Evolutionary conservation across 2,888 invertebrate genomes (phyloP).

Genomic region (Drosophila subsilvestris): DNA sequence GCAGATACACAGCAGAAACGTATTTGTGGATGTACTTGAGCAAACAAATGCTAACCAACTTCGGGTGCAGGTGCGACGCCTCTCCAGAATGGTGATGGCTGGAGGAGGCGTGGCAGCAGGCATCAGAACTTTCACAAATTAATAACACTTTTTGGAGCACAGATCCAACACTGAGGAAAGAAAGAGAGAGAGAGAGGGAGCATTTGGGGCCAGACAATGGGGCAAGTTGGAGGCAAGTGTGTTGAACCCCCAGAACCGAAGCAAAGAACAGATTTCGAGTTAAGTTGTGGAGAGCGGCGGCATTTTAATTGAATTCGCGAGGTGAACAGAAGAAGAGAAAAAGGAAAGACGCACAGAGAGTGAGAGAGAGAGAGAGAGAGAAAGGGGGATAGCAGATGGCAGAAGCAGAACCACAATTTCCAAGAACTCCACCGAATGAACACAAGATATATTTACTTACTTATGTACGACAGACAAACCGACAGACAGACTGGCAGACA

Average conservation of each 20-base stretch:
- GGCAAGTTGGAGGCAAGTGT: neutral
- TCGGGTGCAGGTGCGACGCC: conserved; percentile 58
- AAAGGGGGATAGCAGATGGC: conserved; percentile 48
- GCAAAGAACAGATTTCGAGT: conserved; percentile 20
- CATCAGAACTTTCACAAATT: conserved; percentile 75
- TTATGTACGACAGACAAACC: conserved; percentile 27
- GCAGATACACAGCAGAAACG: conserved; percentile 52
- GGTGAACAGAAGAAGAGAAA: conserved; percentile 60
- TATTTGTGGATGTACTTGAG: conserved; percentile 53
- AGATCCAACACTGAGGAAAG: conserved; percentile 16
- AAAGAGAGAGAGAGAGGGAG: conserved; percentile 20
- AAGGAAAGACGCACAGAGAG: conserved; percentile 20
- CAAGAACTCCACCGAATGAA: conserved; percentile 60
- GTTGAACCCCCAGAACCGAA: conserved; percentile 35
- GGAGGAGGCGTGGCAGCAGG: conserved; percentile 59
- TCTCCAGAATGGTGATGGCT: neutral
- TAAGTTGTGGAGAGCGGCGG: conserved; percentile 60
- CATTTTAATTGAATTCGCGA: conserved; percentile 77
- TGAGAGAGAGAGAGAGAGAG: conserved; percentile 9
- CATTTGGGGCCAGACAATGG: conserved; percentile 21
- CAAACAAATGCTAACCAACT: conserved; percentile 23
- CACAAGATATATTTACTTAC: conserved; percentile 51
- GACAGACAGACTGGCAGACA: conserved; percentile 19
- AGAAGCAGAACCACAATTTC: conserved; percentile 52
- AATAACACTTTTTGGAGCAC: conserved; percentile 63